These are phyloP conservation scores for Oscheius sp. DNA, from an alignment of 2,888 invertebrate species.

Conservation along the genomic window DNA sequence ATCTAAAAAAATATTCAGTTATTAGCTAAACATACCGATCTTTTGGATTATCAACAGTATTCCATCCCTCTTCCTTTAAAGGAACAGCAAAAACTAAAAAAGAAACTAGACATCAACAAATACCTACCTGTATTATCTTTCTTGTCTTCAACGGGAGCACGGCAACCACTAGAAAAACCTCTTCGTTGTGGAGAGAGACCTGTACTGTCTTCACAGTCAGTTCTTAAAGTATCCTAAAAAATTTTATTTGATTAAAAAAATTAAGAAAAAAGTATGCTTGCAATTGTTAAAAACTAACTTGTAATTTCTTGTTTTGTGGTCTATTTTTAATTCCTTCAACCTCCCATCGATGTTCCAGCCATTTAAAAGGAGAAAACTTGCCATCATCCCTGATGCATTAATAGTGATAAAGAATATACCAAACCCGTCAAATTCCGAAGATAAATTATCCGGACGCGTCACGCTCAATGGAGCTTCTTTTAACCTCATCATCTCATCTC, in stretches of 20 bases:
- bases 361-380: slow-evolving; percentile 63
- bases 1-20: background rate
- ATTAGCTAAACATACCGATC: background rate
- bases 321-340: slow-evolving; percentile 62
- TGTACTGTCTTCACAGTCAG: slow-evolving; percentile 51
- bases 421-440: slow-evolving; percentile 61
- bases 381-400: slow-evolving; percentile 55
- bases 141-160: slow-evolving; percentile 54
- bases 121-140: slow-evolving; percentile 23
- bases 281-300: slow-evolving; percentile 3
- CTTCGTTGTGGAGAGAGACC: slow-evolving; percentile 65
- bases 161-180: slow-evolving; percentile 63
- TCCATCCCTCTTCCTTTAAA: slow-evolving; percentile 32
- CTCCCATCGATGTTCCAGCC: slow-evolving; percentile 63
- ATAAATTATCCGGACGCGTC: slow-evolving; percentile 57
- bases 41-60: slow-evolving; percentile 25
- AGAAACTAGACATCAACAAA: background rate
- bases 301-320: slow-evolving; percentile 42
- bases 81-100: background rate
- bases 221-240: slow-evolving; percentile 39
- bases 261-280: background rate
- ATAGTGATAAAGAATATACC: slow-evolving; percentile 1
- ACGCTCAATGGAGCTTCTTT: slow-evolving; percentile 41
- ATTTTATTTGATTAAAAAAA: background rate
- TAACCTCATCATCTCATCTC: slow-evolving; percentile 59